Base-by-base conservation (phyloP, 2,113 vertebrate genomes). In the Ochotona curzoniae region DNA sequence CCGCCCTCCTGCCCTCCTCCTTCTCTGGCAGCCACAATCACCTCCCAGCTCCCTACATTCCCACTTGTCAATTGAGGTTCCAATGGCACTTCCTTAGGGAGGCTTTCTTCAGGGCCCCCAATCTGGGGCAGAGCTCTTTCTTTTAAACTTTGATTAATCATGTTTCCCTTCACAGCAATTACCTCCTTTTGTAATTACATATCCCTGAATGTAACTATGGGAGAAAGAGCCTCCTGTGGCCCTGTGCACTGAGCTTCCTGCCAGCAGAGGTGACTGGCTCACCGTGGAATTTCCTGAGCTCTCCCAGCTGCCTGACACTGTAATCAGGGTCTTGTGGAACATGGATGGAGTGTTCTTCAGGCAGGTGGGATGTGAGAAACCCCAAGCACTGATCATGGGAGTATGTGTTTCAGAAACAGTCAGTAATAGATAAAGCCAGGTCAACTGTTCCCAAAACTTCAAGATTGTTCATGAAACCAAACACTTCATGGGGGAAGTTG, bases 181-280 rank as follows among this genome's bases (percentile, higher is more conserved):
- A 87, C 60, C 38, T 69, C 44, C 61, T 49, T 25, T 63, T 87
- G 64, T 89, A 96, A 93, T 93, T 96, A 96, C 78, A 96, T 15
- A 26, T 30, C 38, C 11, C 21, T 69, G 60, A 86, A 30, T 95
- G 54, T 87, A 63, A 74, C 69, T 71, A 83, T 35, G 10, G 51
- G 73, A 81, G 69, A 64, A 84, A 87, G 26, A 82, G 57, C 28
- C 20, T n/a, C 69, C 26, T 66, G 95, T 60, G 54, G 54, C 73
- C 9, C n/a, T 64, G 23, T 38, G 64, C 92, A 74, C 83, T 54
- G 23, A 21, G 47, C 47, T 90, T 32, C 67, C 6, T 23, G 32
- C 86, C 69, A 49, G 20, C 67, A 61, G 9, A 26, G 38, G 9
- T 13, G 9, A 26, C 20, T 14, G 54, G 54, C 14, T 14, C 14